Evolutionary conservation across 2,888 invertebrate genomes (phyloP).

Genomic region (Eledona agricola): DNA sequence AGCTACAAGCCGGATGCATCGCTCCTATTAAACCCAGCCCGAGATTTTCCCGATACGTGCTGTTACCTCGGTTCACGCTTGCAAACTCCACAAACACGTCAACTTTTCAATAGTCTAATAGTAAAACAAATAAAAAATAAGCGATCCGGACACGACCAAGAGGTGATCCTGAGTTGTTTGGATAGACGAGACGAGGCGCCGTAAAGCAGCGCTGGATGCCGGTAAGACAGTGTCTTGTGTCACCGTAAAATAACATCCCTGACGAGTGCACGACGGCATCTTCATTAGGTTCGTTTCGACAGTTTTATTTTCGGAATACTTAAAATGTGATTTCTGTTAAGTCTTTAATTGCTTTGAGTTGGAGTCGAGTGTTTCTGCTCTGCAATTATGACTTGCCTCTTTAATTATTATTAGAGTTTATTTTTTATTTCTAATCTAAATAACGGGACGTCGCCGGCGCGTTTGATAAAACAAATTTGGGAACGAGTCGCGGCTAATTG

Average conservation of each 20-base stretch:
- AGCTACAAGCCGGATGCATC: too few species aligned
- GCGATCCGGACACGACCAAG: conserved; percentile 41
- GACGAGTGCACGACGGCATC: conserved; percentile 23
- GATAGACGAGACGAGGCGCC: conserved; percentile 52
- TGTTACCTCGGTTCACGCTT: too few species aligned
- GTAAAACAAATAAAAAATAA: conserved; percentile 38
- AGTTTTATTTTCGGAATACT: conserved; percentile 52
- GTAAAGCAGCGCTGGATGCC: conserved; percentile 28
- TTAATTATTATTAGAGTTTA: conserved; percentile 7
- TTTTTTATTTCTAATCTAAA: too few species aligned
- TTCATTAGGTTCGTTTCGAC: conserved; percentile 51
- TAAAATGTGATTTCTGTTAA: conserved; percentile 49
- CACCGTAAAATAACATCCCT: conserved; percentile 45
- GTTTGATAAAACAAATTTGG: conserved; percentile 2
- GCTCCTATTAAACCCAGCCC: too few species aligned
- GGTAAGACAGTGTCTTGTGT: conserved; percentile 48
- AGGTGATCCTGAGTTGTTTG: conserved; percentile 48
- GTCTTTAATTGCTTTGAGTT: conserved; percentile 42
- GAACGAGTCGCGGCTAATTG: not conserved
- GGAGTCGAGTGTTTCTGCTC: conserved; percentile 25
- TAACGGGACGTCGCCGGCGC: conserved; percentile 5
- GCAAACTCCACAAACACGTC: too few species aligned
- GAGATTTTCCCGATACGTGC: too few species aligned
- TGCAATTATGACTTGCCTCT: conserved; percentile 13
- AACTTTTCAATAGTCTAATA: conserved; percentile 35